Evolutionary conservation across 2,113 vertebrate species (phyloP).

Genomic region (Psettodes erumei): DNA sequence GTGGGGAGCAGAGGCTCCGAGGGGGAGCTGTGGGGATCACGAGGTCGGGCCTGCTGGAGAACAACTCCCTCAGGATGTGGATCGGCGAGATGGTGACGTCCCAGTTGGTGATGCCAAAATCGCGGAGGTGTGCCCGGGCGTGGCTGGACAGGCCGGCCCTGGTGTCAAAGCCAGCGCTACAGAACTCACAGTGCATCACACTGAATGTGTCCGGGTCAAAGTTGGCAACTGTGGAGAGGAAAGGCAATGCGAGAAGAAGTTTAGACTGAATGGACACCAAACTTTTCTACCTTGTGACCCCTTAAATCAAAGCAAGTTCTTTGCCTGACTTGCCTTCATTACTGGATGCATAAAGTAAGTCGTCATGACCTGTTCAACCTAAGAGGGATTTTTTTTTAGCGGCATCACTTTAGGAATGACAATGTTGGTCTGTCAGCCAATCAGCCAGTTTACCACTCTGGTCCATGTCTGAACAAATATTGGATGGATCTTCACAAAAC

Average conservation of each 20-base stretch:
- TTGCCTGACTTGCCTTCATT: not conserved
- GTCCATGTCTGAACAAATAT: not conserved
- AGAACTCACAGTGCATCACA: slow-evolving; percentile 97
- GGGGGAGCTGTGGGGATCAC: slow-evolving; percentile 82
- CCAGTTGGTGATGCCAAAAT: slow-evolving; percentile 98
- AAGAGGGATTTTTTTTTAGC: too few relatives aligned
- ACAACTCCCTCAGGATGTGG: slow-evolving; percentile 92
- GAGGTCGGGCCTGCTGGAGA: slow-evolving; percentile 90
- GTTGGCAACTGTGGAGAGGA: slow-evolving; percentile 88
- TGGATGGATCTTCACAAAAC: not conserved
- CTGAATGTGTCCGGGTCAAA: slow-evolving; percentile 96
- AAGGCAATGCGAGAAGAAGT: not conserved
- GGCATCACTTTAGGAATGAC: not conserved
- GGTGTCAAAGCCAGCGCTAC: slow-evolving; percentile 95
- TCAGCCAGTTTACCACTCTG: not conserved
- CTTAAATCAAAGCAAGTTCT: not conserved
- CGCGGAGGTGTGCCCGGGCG: slow-evolving; percentile 92
- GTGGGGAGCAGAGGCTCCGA: slow-evolving; percentile 53
- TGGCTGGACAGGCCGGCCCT: slow-evolving; percentile 96
- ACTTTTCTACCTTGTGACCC: not conserved
- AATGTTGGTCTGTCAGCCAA: not conserved
- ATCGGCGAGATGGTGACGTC: slow-evolving; percentile 95
- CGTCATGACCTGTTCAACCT: not conserved
- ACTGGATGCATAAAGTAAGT: not conserved
- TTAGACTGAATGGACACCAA: not conserved